Base-by-base conservation (phyloP, 2,797 vertebrate species). In the Clarias fuscus region DNA sequence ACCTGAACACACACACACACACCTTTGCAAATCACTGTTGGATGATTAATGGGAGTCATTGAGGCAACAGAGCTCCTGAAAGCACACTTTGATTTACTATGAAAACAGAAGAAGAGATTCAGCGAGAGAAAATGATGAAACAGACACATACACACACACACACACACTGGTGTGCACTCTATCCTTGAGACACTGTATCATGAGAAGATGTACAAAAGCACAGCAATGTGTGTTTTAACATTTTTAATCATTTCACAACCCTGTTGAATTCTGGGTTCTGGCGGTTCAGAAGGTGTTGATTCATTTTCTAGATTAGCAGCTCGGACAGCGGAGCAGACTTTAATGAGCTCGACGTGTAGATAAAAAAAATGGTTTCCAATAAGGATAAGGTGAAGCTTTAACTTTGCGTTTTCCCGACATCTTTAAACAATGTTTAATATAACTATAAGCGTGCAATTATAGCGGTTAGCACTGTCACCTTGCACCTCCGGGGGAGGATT, bases 31-130 rank as follows among this genome's bases (percentile, higher is more conserved):
- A 83, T 88, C 30, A 56, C 58, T 64, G 43, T 18, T 7, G 14
- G 61, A 70, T 86, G 75, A 88, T 88, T 88, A 83, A 86, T 88
- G 81, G 61, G 27, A 68, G 82, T 68, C n/a, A 40, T 20, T 11
- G 40, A 53, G 37, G 82, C 56, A 30, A 62, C 82, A 72, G 67
- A 62, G 82, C 67, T 80, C 75, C 33, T 48, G 76, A 87, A 87
- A 64, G 76, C 40, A 64, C 82, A 80, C 22, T 84, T 80, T 71
- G 82, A 84, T 84, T 87, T 87, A 84, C 82, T 73, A 73, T 59
- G 82, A 84, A 84, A 87, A 87, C 82, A 81, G 64, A 87, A 53
- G 37, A 78, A 78, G 65, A 70, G 40, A 79, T 43, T 48, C 58
- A 30, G 64, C 65, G 65, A 73, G 40, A 71, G 40, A 53, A 27